Evolutionary conservation across 2,888 invertebrate genomes (phyloP).

Genomic region (Watsonalla cultraria): DNA sequence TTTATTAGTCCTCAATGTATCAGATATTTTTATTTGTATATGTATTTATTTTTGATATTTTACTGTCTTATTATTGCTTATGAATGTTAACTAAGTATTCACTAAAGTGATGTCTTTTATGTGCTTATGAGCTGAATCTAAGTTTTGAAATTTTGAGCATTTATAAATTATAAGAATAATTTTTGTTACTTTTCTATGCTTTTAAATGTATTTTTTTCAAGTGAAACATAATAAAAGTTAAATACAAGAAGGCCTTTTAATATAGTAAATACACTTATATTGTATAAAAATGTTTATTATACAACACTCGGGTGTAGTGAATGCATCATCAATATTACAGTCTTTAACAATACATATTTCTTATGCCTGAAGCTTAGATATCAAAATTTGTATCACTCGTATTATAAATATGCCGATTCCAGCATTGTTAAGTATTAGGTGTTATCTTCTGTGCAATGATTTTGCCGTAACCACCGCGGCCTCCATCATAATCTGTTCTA

Average conservation of each 20-base stretch:
- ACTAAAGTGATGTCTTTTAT: neutral
- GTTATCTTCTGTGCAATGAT: slow-evolving; percentile 91
- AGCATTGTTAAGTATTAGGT: slow-evolving; percentile 78
- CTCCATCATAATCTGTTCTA: slow-evolving; percentile 97
- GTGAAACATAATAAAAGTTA: neutral
- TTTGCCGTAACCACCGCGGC: slow-evolving; percentile 98
- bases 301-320: slow-evolving; percentile 29
- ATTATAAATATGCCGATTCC: slow-evolving; percentile 20
- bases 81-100: slow-evolving; percentile 5
- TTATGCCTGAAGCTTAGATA: slow-evolving; percentile 18
- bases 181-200: slow-evolving; percentile 18
- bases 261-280: slow-evolving; percentile 13
- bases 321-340: slow-evolving; percentile 33
- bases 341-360: slow-evolving; percentile 37
- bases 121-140: neutral
- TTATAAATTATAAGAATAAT: neutral
- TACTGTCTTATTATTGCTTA: slow-evolving; percentile 6
- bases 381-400: slow-evolving; percentile 15
- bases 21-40: neutral
- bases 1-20: neutral
- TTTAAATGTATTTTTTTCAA: slow-evolving; percentile 14
- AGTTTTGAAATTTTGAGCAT: slow-evolving; percentile 1
- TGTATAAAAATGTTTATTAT: slow-evolving; percentile 16
- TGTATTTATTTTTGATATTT: neutral
- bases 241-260: neutral